Conservation (phyloP, 2,888 invertebrate species). For the Rhingia campestris region DNA sequence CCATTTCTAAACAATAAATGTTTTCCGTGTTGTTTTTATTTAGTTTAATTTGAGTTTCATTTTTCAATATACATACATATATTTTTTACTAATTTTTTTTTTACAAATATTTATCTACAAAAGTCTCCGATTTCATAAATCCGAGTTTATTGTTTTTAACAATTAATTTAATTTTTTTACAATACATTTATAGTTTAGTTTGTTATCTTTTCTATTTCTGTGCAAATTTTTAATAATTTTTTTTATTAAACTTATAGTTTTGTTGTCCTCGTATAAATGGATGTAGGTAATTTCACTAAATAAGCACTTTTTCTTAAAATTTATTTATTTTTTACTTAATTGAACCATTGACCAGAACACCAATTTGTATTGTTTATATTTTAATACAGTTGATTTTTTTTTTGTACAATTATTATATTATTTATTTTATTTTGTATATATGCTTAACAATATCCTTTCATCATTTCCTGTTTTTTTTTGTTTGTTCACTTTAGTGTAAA, state of each 20-base stretch:
- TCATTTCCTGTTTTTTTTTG: constrained; percentile 30
- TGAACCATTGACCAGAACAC: constrained; percentile 63
- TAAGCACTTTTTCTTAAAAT: constrained; percentile 46
- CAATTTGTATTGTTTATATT: constrained; percentile 64
- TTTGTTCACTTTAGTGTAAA: constrained; percentile 57
- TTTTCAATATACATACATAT: constrained; percentile 76
- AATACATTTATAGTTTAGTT: constrained; percentile 25
- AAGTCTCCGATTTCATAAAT: constrained; percentile 33
- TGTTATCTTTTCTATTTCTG: constrained; percentile 58
- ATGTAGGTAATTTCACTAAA: constrained; percentile 60
- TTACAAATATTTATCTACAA: constrained; percentile 60
- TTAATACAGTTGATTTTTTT: constrained; percentile 32
- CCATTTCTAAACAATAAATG: constrained; percentile 55
- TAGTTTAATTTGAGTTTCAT: constrained; percentile 75
- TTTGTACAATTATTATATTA: constrained; percentile 46
- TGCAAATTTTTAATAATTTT: constrained; percentile 65
- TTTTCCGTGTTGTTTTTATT: constrained; percentile 59
- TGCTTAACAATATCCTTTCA: constrained; percentile 11
- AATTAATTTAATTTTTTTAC: constrained; percentile 58
- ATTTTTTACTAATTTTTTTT: constrained; percentile 64
- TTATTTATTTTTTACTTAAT: constrained; percentile 74
- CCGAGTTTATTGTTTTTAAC: constrained; percentile 62
- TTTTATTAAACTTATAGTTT: constrained; percentile 21
- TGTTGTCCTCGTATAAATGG: constrained; percentile 67
- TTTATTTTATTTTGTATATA: constrained; percentile 8